Conservation (phyloP, 1,140 invertebrate genomes). For the Orussus abietinus region DNA sequence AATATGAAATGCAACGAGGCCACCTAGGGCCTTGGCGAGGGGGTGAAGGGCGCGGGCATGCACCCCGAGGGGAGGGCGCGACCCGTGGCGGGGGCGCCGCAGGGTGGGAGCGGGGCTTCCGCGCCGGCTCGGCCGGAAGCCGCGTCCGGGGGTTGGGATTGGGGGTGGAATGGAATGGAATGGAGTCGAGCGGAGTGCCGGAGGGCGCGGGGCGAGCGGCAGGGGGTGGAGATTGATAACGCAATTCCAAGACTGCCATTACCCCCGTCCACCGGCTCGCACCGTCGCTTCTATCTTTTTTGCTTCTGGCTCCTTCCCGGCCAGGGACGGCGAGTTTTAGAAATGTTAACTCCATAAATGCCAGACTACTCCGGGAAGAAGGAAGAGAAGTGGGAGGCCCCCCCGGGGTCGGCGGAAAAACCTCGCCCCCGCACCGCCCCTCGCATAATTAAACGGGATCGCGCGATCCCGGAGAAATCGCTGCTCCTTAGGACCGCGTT, state of each 20-base stretch:
- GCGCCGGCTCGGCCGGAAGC: slow-evolving; percentile 37
- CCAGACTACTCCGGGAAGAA: slow-evolving; percentile 31
- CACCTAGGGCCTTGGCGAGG: slow-evolving; percentile 26
- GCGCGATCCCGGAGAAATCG: too few species aligned
- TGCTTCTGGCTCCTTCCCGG: slow-evolving; percentile 32
- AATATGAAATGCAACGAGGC: slow-evolving; percentile 50
- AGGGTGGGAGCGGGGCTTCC: slow-evolving; percentile 41
- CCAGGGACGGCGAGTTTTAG: slow-evolving; percentile 50
- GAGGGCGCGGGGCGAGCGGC: slow-evolving; percentile 26
- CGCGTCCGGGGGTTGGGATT: slow-evolving; percentile 27
- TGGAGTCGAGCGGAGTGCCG: slow-evolving; percentile 40
- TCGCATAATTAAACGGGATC: too few species aligned
- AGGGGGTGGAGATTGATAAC: slow-evolving; percentile 54
- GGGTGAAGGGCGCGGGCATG: slow-evolving; percentile 18
- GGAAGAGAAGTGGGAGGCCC: slow-evolving; percentile 3
- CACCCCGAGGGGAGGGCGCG: slow-evolving; percentile 4
- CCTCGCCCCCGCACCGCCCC: too few species aligned
- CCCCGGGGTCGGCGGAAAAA: too few species aligned
- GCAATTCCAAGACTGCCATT: slow-evolving; percentile 56
- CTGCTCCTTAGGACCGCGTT: too few species aligned
- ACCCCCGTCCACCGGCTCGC: slow-evolving; percentile 45
- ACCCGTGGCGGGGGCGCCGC: slow-evolving; percentile 3
- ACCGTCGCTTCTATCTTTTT: slow-evolving; percentile 51
- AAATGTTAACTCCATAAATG: slow-evolving; percentile 55
- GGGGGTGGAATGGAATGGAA: slow-evolving; percentile 45